Base-by-base conservation (phyloP, 2,113 vertebrate genomes). In the Amazona guildingii region DNA sequence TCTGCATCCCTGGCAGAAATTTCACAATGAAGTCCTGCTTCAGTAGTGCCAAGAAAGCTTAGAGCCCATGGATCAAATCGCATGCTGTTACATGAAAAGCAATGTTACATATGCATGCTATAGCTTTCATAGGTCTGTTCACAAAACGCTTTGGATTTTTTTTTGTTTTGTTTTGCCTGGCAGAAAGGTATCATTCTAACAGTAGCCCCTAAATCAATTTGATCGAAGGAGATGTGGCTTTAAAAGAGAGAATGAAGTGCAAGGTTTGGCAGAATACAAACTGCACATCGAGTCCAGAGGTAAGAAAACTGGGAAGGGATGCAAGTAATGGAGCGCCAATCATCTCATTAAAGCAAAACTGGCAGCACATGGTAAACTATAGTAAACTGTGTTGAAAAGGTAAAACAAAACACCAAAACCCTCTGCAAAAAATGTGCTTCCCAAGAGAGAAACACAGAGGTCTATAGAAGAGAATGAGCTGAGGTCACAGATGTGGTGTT, bases 401-500 rank as follows among this genome's bases (percentile, higher is more conserved):
- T 63, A 81, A 90, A 93, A 67, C 86, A 97, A 90, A 73, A 59
- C 35, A 7, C 4, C 33, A 59, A 59, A 35, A 9, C 19, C 12
- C 37, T 41, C 64, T 73, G 43, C 72, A 89, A 83, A 94, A 95
- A 81, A 66, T 2, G 11, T 90, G 81, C 69, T 78, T 92, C 87
- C 76, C 78, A 66, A 73, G 84, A 94, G 44, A 79, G 54, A 69
- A 86, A 52, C 57, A 64, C 46, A 54, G 93, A 91, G 54, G 18
- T 88, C 57, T 51, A 54, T 0, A 23, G 61, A 46, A 61, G 48
- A 68, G 88, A 92, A 94, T 59, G 90, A 93, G 33, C 80, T 75
- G 74, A 83, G 88, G 91, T 96, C 95, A 93, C 91, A 96, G 94
- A 92, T 96, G 94, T 68, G 86, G 76, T 91, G 83, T 96, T 97